Evolutionary conservation across 2,888 invertebrate species (phyloP).

Genomic region (Lottia scabra): DNA sequence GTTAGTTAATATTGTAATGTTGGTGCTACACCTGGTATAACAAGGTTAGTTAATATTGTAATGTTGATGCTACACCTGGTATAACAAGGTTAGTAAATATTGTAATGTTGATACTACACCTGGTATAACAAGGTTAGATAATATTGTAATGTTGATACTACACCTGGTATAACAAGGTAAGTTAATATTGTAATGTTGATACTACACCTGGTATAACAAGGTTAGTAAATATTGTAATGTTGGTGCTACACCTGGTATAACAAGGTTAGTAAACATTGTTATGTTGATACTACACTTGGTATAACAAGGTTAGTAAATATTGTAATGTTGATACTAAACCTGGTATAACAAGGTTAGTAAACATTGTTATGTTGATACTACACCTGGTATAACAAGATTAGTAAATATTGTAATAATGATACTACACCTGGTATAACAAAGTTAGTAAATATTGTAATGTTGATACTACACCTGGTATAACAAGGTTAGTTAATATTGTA

Average conservation of each 20-base stretch:
- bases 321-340: too few species aligned
- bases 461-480: too few species aligned
- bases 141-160: not conserved
- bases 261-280: conserved; percentile 74
- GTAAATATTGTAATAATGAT: not conserved
- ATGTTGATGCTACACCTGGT: too few species aligned
- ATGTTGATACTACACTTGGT: not conserved
- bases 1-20: conserved; percentile 66
- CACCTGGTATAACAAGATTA: conserved; percentile 91
- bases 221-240: conserved; percentile 88
- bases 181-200: too few species aligned
- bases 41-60: too few species aligned
- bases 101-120: conserved; percentile 96
- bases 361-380: conserved; percentile 93
- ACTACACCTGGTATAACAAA: too few species aligned
- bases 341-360: conserved; percentile 70
- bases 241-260: conserved; percentile 94
- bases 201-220: too few species aligned
- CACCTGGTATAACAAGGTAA: too few species aligned
- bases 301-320: too few species aligned
- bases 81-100: conserved; percentile 74
- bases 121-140: conserved; percentile 84
- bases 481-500: conserved; percentile 81
- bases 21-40: too few species aligned
- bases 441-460: too few species aligned